Evolutionary conservation across 2,797 vertebrate genomes (phyloP), one percentile per base, ranked within the genome.

Genomic region (Lophotriccus pileatus): DNA sequence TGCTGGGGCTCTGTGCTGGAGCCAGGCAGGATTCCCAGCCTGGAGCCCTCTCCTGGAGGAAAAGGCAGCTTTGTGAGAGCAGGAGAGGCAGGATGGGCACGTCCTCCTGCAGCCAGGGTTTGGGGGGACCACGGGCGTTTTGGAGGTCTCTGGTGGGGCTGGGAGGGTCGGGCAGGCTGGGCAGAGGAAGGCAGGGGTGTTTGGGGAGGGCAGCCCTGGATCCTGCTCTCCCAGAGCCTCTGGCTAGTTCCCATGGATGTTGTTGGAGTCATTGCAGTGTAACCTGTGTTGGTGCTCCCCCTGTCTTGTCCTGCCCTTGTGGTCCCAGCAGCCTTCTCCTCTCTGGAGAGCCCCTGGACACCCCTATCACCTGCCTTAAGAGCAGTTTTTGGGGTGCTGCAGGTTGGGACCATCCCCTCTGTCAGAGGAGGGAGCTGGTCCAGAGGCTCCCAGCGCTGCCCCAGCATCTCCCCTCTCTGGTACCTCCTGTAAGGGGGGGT

Each of bases 1-100:
- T 58, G 80, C 25, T 4, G 8, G 36, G 53, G 85, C 80, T 77
- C 12, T 4, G 34, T 11, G 74, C 67, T 22, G 75, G 47, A 82
- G 28, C n/a, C 1, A 5, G 60, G 30, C 84, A 78, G 32, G 52
- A 53, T 49, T 89, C 72, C 77, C 87, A 88, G 91, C 93, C 84
- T 91, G 93, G 96, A 95, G 95, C 96, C 95, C 94, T 90, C 95
- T 96, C 95, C 96, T 96, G 95, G 95, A 95, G 95, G 92, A 94
- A 94, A 81, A 82, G 5, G 44, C 85, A 34, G 76, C 44, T 84
- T 43, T 64, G 58, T 0, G 3, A 58, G 55, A 55, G 24, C 34
- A 24, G 69, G 36, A 62, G 36, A 27, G 19, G 79, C 12, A 44
- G 41, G 53, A 69, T 14, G 86, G 70, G 27, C 63, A 32, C 0